Conservation (phyloP, 2,888 invertebrate genomes). For the Conus canariensis region DNA sequence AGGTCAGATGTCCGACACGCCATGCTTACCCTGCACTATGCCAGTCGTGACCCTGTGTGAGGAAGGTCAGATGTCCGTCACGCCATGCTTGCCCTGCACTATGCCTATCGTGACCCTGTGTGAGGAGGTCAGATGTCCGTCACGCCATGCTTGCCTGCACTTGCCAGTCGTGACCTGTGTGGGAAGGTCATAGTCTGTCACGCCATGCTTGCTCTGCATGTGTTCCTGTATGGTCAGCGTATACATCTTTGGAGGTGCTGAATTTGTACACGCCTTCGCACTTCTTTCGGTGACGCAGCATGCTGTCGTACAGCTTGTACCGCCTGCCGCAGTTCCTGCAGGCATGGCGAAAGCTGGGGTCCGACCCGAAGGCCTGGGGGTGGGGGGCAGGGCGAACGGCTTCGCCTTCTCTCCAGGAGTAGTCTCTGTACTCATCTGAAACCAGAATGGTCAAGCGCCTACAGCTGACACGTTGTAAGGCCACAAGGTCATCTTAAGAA, state of each 20-base stretch:
- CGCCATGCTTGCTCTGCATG: constrained; percentile 18
- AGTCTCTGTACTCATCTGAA: not conserved
- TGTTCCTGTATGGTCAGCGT: constrained; percentile 23
- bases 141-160: too few relatives aligned
- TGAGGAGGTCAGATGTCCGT: too few relatives aligned
- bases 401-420: not conserved
- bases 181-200: too few relatives aligned
- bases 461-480: not conserved
- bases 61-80: too few relatives aligned
- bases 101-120: too few relatives aligned
- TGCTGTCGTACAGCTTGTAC: constrained; percentile 37
- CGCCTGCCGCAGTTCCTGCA: constrained; percentile 41
- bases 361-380: constrained; percentile 11
- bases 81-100: too few relatives aligned
- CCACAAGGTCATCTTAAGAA: too few relatives aligned
- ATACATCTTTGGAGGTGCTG: constrained; percentile 6
- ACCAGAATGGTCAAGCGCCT: constrained; percentile 1
- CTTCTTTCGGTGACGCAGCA: constrained; percentile 49
- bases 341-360: not conserved
- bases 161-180: too few relatives aligned
- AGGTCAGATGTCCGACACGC: too few relatives aligned
- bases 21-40: too few relatives aligned
- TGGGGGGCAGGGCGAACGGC: not conserved
- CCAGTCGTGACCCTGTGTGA: too few relatives aligned
- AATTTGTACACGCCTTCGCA: constrained; percentile 42